Evolutionary conservation across 1,140 invertebrate genomes (phyloP), one percentile per base, ranked within the genome.

Genomic region (Microplitis demolitor): DNA sequence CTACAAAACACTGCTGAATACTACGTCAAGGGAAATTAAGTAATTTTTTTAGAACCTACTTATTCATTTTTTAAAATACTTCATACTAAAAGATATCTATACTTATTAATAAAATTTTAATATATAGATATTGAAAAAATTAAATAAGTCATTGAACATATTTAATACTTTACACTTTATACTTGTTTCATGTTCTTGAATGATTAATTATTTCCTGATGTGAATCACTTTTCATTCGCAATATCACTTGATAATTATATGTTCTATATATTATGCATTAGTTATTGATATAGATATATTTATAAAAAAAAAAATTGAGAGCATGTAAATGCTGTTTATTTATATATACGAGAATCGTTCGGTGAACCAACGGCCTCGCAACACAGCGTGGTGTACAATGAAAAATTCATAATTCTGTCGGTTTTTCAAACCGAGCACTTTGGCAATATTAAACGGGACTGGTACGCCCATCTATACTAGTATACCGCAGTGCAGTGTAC

Each of bases 361-460:
- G 37, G 66, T 68, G 66, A 56, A 58, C 51, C 39, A 9, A 16
- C 4, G 60, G 58, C 13, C 69, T 69, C 67, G 31, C 35, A 13
- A 35, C 54, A 35, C 39, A 45, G 39, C 39, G 39, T 39, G 34
- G 39, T 31, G 33, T 51, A 74, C 73, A 56, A 62, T 74, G 60
- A 61, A 56, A 54, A 60, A 71, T 70, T 67, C 54, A 67, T 75
- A 71, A 75, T 75, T 71, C 64, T 51, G 69, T 67, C 64, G 69
- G 69, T 75, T 71, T 75, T 71, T 60, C 39, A 58, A 51, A 70
- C 62, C 54, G 54, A 75, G 73, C 73, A 75, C 69, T 75, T 71
- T 72, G 73, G 73, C 51, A 62, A 75, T 75, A 75, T 75, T 75
- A 75, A 75, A 75, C 54, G 64, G 50, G 69, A 61, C 54, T 60